Percentiles rank a stretch among this genome's conserved stretches.
phyloP scores from a whole-genome alignment of 1,140 invertebrate genomes.

The Scaptomyza hsui region DNA sequence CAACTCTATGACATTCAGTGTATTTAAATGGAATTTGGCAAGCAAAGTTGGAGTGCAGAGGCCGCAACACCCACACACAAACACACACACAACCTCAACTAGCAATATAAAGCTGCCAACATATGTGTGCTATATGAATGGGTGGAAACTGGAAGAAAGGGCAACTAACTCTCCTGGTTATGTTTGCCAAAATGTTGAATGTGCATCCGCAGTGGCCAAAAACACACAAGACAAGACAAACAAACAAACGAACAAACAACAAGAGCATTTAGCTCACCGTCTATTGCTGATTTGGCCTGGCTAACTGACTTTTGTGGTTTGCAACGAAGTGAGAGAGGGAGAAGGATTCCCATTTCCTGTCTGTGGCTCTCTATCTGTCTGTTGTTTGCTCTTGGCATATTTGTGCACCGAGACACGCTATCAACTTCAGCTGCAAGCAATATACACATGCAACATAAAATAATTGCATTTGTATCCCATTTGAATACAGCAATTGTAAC shows the following conservation, averaged over 20 bases:
- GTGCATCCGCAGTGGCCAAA: slow-evolving; percentile 74
- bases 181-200: slow-evolving; percentile 77
- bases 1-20: slow-evolving; percentile 49
- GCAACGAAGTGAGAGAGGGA: slow-evolving; percentile 3
- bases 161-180: slow-evolving; percentile 32
- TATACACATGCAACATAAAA: slow-evolving; percentile 21
- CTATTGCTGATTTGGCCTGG: slow-evolving; percentile 44
- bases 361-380: slow-evolving; percentile 6
- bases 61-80: slow-evolving; percentile 46
- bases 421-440: slow-evolving; percentile 35
- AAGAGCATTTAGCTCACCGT: slow-evolving; percentile 34
- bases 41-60: slow-evolving; percentile 49
- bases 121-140: slow-evolving; percentile 31
- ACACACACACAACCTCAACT: slow-evolving; percentile 29
- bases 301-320: slow-evolving; percentile 60
- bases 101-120: slow-evolving; percentile 42
- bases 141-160: slow-evolving; percentile 18
- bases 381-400: slow-evolving; percentile 49
- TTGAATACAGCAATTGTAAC: slow-evolving; percentile 36
- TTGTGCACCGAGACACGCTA: slow-evolving; percentile 33
- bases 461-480: slow-evolving; percentile 72
- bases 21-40: slow-evolving; percentile 81
- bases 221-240: slow-evolving; percentile 57
- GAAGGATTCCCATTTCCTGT: slow-evolving; percentile 8
- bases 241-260: slow-evolving; percentile 43